phyloP scores from a whole-genome alignment of 2,888 invertebrate genomes.

The Eumerus sabulonum region DNA sequence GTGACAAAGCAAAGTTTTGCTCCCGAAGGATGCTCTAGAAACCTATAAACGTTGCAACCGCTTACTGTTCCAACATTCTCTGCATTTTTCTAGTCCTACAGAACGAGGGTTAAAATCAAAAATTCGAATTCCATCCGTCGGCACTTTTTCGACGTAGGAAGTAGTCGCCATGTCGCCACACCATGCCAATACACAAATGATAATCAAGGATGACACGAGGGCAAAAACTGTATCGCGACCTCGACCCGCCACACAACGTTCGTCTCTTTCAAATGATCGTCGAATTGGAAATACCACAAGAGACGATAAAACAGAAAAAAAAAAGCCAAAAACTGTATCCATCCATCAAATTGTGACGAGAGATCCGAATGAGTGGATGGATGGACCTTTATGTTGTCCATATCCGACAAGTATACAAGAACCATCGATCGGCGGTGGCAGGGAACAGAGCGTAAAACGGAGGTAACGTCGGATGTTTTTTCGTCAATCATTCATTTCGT shows the following conservation, averaged over 20 bases:
- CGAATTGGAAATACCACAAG: not conserved
- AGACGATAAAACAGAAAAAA: slow-evolving; percentile 18
- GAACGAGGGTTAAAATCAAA: not conserved
- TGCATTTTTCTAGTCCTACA: slow-evolving; percentile 29
- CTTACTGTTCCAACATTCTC: slow-evolving; percentile 52
- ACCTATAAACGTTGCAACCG: not conserved
- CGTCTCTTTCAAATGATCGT: not conserved
- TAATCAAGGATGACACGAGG: slow-evolving; percentile 49
- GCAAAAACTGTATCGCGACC: slow-evolving; percentile 61
- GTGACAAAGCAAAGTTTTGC: not conserved
- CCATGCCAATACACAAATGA: slow-evolving; percentile 41
- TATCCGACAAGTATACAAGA: slow-evolving; percentile 58
- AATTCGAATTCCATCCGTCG: slow-evolving; percentile 22
- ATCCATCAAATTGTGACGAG: slow-evolving; percentile 69
- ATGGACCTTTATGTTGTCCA: slow-evolving; percentile 35
- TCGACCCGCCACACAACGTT: slow-evolving; percentile 28
- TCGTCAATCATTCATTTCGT: slow-evolving; percentile 66
- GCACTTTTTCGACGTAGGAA: slow-evolving; percentile 24
- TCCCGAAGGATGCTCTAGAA: too few species aligned
- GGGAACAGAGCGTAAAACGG: slow-evolving; percentile 13
- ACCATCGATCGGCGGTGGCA: not conserved
- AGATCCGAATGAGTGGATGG: slow-evolving; percentile 64
- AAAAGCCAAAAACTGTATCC: slow-evolving; percentile 45
- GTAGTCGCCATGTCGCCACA: slow-evolving; percentile 48
- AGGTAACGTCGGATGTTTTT: slow-evolving; percentile 33